Percentiles rank a stretch among this genome's conserved stretches.
Conservation (phyloP, 2,797 vertebrate species). For the Pipistrellus pipistrellus region DNA sequence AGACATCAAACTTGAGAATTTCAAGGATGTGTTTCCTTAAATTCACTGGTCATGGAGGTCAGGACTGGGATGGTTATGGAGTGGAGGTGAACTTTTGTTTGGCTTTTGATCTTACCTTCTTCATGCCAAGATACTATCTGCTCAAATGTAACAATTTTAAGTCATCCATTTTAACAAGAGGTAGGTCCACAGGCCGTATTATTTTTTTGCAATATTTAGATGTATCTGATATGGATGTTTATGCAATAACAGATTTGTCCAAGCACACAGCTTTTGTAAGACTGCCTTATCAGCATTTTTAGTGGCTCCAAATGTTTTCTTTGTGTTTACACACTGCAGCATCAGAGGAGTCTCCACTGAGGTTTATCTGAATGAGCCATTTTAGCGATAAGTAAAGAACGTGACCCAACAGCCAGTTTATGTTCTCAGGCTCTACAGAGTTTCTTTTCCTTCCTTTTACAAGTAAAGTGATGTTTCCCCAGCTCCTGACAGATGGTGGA, state of each 20-base stretch:
- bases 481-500: slow-evolving; percentile 43
- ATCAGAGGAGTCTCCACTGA: not conserved
- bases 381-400: slow-evolving; percentile 43
- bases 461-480: slow-evolving; percentile 45
- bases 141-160: slow-evolving; percentile 3
- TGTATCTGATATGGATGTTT: not conserved
- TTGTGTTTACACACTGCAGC: slow-evolving; percentile 16
- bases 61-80: no score
- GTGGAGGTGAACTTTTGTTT: not conserved
- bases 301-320: slow-evolving; percentile 2
- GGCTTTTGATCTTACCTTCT: not conserved
- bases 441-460: slow-evolving; percentile 35
- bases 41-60: not conserved
- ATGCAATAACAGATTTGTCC: not conserved
- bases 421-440: slow-evolving; percentile 13
- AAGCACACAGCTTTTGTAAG: not conserved
- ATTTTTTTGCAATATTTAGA: slow-evolving; percentile 15
- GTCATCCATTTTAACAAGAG: slow-evolving; percentile 43
- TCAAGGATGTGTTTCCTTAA: not conserved
- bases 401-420: not conserved
- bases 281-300: slow-evolving; percentile 31
- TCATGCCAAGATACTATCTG: not conserved
- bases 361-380: slow-evolving; percentile 29
- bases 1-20: not conserved
- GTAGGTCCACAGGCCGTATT: not conserved